Evolutionary conservation across 2,113 vertebrate species (phyloP).

Genomic region (Melozone crissalis): DNA sequence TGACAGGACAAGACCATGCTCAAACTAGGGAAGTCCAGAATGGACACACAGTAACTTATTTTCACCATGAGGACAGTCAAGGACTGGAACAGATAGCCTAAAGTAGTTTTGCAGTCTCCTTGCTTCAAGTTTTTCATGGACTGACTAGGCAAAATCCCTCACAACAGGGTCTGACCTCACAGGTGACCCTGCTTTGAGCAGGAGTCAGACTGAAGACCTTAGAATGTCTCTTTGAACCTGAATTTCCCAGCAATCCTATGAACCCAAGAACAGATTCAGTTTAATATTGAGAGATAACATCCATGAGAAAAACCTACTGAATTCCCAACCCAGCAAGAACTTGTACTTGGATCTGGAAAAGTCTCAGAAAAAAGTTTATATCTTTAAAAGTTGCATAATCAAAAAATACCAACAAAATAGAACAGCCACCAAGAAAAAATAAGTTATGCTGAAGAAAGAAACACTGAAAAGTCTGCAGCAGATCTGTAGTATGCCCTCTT

Average conservation of each 20-base stretch:
- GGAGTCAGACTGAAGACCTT: not conserved
- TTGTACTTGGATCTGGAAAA: not conserved
- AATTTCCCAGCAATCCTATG: not conserved
- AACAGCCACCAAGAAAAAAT: not conserved
- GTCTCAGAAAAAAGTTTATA: not conserved
- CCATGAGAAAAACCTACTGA: fast-evolving
- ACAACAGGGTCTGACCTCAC: not conserved
- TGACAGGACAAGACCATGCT: not conserved
- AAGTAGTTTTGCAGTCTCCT: not conserved
- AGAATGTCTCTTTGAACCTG: not conserved
- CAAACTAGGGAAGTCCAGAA: not conserved
- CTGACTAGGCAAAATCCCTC: not conserved
- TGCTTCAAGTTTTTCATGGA: not conserved
- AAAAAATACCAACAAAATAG: not conserved
- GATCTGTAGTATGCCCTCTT: not conserved
- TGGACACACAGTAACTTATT: not conserved
- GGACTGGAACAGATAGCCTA: not conserved
- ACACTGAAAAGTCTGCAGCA: not conserved
- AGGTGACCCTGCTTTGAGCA: not conserved
- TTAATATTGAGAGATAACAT: not conserved
- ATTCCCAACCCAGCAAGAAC: not conserved
- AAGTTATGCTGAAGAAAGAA: not conserved
- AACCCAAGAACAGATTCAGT: not conserved
- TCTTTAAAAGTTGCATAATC: not conserved
- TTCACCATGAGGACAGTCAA: not conserved